Evolutionary conservation across 1,140 invertebrate species (phyloP).

Genomic region (Babylonia areolata): DNA sequence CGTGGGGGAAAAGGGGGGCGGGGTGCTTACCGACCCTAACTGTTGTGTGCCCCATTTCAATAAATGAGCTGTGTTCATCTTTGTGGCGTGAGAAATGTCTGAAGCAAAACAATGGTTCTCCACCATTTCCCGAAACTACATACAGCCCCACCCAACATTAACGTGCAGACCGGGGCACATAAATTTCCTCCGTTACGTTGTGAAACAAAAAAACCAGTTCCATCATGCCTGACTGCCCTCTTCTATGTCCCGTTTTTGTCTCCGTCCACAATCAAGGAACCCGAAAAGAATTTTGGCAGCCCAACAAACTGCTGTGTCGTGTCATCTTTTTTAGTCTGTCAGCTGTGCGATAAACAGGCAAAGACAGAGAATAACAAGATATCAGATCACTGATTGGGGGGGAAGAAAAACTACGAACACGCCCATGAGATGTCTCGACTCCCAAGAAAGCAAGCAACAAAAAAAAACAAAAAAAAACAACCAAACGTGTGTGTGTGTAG

Average conservation of each 20-base stretch:
- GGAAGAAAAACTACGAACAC: not conserved
- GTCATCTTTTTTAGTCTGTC: not conserved
- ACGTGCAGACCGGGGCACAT: not conserved
- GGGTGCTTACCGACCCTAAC: no score
- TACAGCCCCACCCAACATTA: not conserved
- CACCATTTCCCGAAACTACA: no score
- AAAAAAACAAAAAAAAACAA: not conserved
- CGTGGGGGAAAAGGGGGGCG: no score
- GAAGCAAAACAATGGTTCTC: no score
- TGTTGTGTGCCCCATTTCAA: no score
- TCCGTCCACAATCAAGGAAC: not conserved
- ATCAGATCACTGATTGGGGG: not conserved
- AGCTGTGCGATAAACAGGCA: not conserved
- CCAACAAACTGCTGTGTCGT: not conserved
- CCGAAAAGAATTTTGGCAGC: not conserved
- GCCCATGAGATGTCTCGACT: not conserved
- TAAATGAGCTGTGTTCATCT: no score
- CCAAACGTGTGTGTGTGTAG: no score
- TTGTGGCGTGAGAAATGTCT: no score
- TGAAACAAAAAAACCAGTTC: not conserved
- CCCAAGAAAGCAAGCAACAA: no score
- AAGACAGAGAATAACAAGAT: not conserved
- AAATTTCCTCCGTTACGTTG: not conserved
- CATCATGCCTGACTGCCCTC: not conserved
- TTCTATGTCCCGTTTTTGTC: not conserved